Evolutionary conservation across 2,888 invertebrate species (phyloP).

Genomic region (Tetramorium bicarinatum): DNA sequence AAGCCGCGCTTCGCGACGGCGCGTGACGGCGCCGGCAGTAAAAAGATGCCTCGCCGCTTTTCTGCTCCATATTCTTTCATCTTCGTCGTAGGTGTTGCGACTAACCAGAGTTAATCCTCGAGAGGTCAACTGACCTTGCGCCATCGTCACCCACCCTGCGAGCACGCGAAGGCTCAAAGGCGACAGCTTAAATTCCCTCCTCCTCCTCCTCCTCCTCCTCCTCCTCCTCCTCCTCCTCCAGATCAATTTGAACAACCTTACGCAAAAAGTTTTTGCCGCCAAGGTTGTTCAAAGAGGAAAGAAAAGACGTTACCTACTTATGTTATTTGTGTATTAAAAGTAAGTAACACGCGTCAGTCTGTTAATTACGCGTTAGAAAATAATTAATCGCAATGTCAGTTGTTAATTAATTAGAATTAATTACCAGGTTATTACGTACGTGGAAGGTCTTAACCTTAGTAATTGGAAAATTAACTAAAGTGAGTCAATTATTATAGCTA

Average conservation of each 20-base stretch:
- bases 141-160: constrained; percentile 43
- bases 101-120: constrained; percentile 70
- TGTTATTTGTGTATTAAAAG: neutral
- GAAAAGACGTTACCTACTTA: too few relatives aligned
- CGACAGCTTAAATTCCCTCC: neutral
- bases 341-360: neutral
- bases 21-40: constrained; percentile 83
- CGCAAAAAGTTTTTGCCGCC: neutral
- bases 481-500: neutral
- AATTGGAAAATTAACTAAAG: neutral
- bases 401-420: neutral
- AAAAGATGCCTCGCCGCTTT: constrained; percentile 67
- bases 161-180: constrained; percentile 53
- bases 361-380: neutral
- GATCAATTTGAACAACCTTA: neutral
- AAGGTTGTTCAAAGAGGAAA: constrained; percentile 3
- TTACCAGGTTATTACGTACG: neutral
- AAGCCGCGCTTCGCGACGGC: constrained; percentile 72
- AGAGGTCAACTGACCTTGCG: constrained; percentile 66
- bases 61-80: constrained; percentile 80
- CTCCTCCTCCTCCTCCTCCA: too few relatives aligned
- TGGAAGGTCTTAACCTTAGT: neutral
- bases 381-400: neutral
- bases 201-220: too few relatives aligned
- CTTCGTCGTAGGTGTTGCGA: constrained; percentile 75